Percentiles rank a stretch among this genome's conserved stretches.
These are phyloP conservation scores for Sebastes steindachneri DNA, from an alignment of 2,797 vertebrate species.

Conservation along the genomic window DNA sequence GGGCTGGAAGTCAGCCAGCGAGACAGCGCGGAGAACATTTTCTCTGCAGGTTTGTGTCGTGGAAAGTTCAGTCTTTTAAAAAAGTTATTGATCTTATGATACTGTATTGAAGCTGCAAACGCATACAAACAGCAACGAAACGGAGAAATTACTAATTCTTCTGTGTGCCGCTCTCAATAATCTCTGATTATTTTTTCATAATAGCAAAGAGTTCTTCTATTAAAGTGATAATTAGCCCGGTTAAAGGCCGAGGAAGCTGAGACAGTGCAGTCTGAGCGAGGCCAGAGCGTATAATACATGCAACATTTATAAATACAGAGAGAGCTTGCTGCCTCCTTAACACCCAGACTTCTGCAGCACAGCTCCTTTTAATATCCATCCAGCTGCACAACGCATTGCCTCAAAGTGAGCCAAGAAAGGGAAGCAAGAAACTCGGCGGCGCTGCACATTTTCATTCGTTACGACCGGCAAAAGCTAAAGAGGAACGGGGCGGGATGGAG, in stretches of 20 bases:
- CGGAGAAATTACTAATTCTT: constrained; percentile 15
- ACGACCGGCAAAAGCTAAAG: constrained; percentile 53
- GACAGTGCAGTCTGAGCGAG: constrained; percentile 29
- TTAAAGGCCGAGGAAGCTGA: constrained; percentile 40
- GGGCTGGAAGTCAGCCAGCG: constrained; percentile 26
- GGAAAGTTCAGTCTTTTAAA: constrained; percentile 11
- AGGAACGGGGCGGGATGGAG: not conserved
- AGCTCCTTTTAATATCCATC: constrained; percentile 60
- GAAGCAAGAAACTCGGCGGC: constrained; percentile 41
- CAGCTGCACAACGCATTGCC: constrained; percentile 52
- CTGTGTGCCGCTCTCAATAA: not conserved
- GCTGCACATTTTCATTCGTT: constrained; percentile 63
- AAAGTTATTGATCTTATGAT: not conserved
- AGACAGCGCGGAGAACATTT: constrained; percentile 16
- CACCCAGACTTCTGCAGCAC: constrained; percentile 46
- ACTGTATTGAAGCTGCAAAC: not conserved
- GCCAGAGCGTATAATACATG: constrained; percentile 26
- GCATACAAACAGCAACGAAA: not conserved
- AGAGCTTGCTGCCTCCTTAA: constrained; percentile 40
- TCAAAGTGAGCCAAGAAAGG: constrained; percentile 62
- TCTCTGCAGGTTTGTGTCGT: constrained; percentile 12
- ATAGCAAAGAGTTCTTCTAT: constrained; percentile 27
- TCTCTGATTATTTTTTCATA: constrained; percentile 14
- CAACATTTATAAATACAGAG: constrained; percentile 66
- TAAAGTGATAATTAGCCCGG: constrained; percentile 45